Conservation (phyloP, 1,140 invertebrate species). For the Diabrotica virgifera region DNA sequence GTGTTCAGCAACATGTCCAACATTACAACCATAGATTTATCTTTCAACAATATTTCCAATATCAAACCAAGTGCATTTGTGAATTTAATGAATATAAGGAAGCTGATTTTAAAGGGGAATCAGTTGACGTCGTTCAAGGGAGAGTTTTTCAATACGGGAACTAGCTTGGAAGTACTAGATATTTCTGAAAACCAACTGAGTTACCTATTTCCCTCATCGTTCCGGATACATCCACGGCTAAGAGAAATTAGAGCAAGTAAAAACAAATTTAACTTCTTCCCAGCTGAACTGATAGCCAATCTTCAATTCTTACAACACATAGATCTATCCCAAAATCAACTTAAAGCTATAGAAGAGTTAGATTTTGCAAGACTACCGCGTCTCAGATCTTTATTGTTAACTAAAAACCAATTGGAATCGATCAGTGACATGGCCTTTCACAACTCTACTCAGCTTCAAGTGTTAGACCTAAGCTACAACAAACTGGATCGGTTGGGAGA, state of each 20-base stretch:
- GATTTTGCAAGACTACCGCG: slow-evolving; percentile 78
- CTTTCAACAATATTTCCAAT: slow-evolving; percentile 71
- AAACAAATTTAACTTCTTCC: slow-evolving; percentile 80
- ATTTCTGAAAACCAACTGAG: slow-evolving; percentile 73
- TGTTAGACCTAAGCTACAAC: slow-evolving; percentile 71
- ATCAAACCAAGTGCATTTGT: slow-evolving; percentile 68
- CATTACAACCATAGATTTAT: slow-evolving; percentile 68
- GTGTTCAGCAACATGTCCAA: slow-evolving; percentile 72
- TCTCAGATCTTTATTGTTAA: slow-evolving; percentile 65
- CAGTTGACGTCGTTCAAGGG: slow-evolving; percentile 73
- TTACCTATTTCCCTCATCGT: slow-evolving; percentile 77
- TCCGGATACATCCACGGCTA: slow-evolving; percentile 74
- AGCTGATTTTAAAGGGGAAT: slow-evolving; percentile 67
- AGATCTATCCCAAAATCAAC: slow-evolving; percentile 71
- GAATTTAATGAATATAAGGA: slow-evolving; percentile 65
- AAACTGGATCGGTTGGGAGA: slow-evolving; percentile 72
- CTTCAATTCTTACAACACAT: slow-evolving; percentile 72
- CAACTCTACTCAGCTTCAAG: slow-evolving; percentile 84
- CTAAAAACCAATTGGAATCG: slow-evolving; percentile 72
- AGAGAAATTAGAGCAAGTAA: slow-evolving; percentile 63
- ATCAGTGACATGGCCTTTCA: slow-evolving; percentile 85
- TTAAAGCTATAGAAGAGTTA: slow-evolving; percentile 76
- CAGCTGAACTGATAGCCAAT: slow-evolving; percentile 72
- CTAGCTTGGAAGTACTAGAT: slow-evolving; percentile 69
- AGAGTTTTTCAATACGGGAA: slow-evolving; percentile 71